These are phyloP conservation scores for Brenthis hecate DNA, from an alignment of 2,888 invertebrate species.

Conservation along the genomic window DNA sequence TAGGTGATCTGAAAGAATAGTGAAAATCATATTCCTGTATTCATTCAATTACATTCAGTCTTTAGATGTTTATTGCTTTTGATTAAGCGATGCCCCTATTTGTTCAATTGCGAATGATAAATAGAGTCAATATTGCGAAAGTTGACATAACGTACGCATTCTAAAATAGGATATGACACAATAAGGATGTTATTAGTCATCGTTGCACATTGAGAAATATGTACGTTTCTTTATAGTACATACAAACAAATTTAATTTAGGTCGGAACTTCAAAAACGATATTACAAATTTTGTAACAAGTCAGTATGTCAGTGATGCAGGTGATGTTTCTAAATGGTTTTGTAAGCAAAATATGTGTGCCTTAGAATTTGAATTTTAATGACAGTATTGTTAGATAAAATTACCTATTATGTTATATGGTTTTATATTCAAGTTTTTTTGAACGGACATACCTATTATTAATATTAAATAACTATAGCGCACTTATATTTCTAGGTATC, in stretches of 20 bases:
- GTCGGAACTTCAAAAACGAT: conserved; percentile 42
- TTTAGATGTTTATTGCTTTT: conserved; percentile 60
- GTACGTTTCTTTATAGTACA: conserved; percentile 34
- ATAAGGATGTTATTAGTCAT: conserved; percentile 55
- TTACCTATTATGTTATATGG: no score
- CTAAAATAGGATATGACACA: conserved; percentile 79
- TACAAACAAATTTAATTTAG: conserved; percentile 42
- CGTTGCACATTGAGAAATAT: conserved; percentile 41
- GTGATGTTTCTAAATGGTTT: background rate
- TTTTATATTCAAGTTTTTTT: no score
- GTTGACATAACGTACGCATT: conserved; percentile 54
- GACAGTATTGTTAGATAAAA: no score
- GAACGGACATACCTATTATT: background rate
- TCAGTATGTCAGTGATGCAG: conserved; percentile 10
- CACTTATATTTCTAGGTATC: background rate
- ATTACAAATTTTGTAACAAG: conserved; percentile 18
- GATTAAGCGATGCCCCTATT: conserved; percentile 65
- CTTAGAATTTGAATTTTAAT: no score
- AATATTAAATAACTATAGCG: conserved; percentile 7
- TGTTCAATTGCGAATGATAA: conserved; percentile 64
- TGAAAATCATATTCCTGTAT: conserved; percentile 34
- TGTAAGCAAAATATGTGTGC: no score
- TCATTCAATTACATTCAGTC: conserved; percentile 35
- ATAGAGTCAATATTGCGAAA: conserved; percentile 65
- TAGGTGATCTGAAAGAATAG: conserved; percentile 65